These are phyloP conservation scores for Casuarius casuarius DNA, from an alignment of 2,113 vertebrate species.

Conservation along the genomic window DNA sequence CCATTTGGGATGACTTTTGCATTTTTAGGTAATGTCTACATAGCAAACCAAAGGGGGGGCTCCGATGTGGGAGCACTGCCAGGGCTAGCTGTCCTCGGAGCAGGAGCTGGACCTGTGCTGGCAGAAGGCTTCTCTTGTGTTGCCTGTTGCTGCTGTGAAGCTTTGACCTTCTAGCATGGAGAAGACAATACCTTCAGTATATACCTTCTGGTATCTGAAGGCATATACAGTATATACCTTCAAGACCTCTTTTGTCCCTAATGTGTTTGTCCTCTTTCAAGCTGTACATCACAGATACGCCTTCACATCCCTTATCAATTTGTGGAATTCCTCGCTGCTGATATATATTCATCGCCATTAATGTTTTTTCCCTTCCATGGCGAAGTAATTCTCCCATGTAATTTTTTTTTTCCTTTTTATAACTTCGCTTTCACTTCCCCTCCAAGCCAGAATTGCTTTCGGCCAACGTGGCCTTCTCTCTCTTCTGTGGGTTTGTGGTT, in stretches of 20 bases:
- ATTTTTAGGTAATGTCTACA: not conserved
- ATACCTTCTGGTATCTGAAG: too few species aligned
- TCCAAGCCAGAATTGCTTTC: not conserved
- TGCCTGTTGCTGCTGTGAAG: not conserved
- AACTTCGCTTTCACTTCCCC: not conserved
- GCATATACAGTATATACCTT: too few species aligned
- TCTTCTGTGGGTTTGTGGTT: not conserved
- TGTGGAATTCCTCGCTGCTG: not conserved
- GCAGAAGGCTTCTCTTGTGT: not conserved
- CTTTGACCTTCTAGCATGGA: not conserved
- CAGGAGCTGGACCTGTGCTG: not conserved
- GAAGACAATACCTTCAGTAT: not conserved
- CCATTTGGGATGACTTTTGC: not conserved
- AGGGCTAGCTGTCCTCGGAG: not conserved
- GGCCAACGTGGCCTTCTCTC: not conserved
- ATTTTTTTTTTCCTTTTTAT: not conserved
- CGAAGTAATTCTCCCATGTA: not conserved
- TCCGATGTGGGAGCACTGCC: not conserved
- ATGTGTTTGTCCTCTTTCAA: not conserved
- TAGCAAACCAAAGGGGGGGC: not conserved
- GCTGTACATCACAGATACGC: not conserved
- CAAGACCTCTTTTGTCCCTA: not conserved
- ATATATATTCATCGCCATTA: not conserved
- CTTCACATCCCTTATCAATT: not conserved
- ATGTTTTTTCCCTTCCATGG: not conserved